These are phyloP conservation scores for Gryon sp. DNA, from an alignment of 1,140 invertebrate species.

Conservation along the genomic window DNA sequence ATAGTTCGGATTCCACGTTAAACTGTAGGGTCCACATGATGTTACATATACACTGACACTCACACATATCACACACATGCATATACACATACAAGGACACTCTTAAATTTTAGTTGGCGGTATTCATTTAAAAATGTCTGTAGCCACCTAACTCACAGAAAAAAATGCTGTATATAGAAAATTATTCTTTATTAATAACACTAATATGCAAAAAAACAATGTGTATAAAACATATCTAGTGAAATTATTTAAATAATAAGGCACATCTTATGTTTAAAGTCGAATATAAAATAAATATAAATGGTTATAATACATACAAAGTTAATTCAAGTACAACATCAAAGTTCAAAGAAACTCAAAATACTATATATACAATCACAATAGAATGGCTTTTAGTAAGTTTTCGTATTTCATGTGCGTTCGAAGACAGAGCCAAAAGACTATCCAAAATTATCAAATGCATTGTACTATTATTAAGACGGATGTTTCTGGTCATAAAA, in stretches of 20 bases:
- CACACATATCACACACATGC: no score
- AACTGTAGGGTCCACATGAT: no score
- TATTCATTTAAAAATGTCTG: no score
- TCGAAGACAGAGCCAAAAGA: slow-evolving; percentile 2
- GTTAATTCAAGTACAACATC: background rate
- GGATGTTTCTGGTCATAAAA: background rate
- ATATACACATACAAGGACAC: no score
- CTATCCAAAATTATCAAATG: background rate
- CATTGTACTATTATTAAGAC: background rate
- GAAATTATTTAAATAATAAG: slow-evolving; percentile 43
- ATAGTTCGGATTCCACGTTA: no score
- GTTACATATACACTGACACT: no score
- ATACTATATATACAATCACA: background rate
- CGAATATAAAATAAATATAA: slow-evolving; percentile 29
- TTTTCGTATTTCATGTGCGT: background rate
- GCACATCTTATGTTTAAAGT: slow-evolving; percentile 23
- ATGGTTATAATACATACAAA: slow-evolving; percentile 18
- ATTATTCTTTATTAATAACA: slow-evolving; percentile 50
- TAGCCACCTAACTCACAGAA: no score
- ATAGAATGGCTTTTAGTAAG: background rate
- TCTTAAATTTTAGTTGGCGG: no score
- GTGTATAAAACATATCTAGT: slow-evolving; percentile 39
- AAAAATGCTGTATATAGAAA: no score
- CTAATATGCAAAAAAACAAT: slow-evolving; percentile 37
- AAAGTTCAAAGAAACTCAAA: background rate